Evolutionary conservation across 2,797 vertebrate species (phyloP).

Genomic region (Mionectes olivaceus): DNA sequence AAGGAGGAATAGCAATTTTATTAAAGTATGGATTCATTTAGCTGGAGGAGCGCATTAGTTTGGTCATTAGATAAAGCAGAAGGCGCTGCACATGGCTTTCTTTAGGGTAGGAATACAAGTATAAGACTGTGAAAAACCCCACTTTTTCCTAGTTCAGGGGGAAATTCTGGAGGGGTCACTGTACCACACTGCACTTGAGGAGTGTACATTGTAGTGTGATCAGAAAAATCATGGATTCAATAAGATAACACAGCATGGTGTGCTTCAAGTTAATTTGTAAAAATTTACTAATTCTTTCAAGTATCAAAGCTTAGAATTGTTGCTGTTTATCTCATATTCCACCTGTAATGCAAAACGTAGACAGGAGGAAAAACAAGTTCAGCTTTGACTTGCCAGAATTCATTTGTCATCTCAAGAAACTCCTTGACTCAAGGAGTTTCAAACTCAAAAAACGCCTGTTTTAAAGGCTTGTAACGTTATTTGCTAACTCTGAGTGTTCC

Average conservation of each 20-base stretch:
- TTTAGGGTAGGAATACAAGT: neutral
- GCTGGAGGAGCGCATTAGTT: neutral
- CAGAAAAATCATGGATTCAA: neutral
- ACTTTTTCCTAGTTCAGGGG: neutral
- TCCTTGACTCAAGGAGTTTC: too few species aligned
- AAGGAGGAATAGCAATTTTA: neutral
- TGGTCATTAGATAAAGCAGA: neutral
- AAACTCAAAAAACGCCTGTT: neutral
- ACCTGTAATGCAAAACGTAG: neutral
- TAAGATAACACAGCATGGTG: neutral
- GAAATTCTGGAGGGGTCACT: neutral
- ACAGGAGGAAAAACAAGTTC: neutral
- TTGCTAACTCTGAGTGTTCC: slow-evolving; percentile 17
- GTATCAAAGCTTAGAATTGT: neutral
- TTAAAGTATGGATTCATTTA: neutral
- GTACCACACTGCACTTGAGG: neutral
- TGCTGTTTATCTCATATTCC: slow-evolving; percentile 29
- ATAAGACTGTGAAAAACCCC: neutral
- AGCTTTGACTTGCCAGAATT: neutral
- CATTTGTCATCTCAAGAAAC: neutral
- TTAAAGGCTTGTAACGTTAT: neutral
- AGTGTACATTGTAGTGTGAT: neutral
- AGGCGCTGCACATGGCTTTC: neutral
- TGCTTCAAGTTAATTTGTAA: neutral
- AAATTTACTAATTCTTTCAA: slow-evolving; percentile 23